Percentiles rank a stretch among this genome's conserved stretches.
Conservation (phyloP, 1,140 invertebrate species). For the Conopomorpha cramerella region DNA sequence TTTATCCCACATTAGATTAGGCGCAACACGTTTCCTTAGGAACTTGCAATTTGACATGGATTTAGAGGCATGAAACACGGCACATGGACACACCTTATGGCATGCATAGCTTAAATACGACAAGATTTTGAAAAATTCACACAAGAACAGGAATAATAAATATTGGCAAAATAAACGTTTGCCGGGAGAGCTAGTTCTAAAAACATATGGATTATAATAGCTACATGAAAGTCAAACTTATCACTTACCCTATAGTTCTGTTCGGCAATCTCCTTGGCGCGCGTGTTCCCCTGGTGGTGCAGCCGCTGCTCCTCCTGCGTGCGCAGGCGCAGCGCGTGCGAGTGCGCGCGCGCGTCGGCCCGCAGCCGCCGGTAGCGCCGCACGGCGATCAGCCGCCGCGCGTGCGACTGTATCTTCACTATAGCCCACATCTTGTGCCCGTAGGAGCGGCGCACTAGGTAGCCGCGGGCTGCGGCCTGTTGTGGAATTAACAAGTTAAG, state of each 20-base stretch:
- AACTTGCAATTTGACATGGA: too few relatives aligned
- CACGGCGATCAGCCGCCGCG: conserved; percentile 86
- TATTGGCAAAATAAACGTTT: too few relatives aligned
- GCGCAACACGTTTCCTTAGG: too few relatives aligned
- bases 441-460: conserved; percentile 84
- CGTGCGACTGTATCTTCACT: conserved; percentile 92
- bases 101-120: too few relatives aligned
- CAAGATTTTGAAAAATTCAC: too few relatives aligned
- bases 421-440: conserved; percentile 90
- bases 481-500: too few relatives aligned
- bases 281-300: conserved; percentile 90
- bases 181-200: too few relatives aligned
- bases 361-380: conserved; percentile 80
- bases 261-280: conserved; percentile 94
- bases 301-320: conserved; percentile 88
- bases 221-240: neutral
- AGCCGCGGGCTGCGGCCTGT: conserved; percentile 88
- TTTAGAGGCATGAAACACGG: too few relatives aligned
- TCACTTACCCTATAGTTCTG: conserved; percentile 80
- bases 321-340: conserved; percentile 83
- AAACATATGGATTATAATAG: too few relatives aligned
- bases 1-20: too few relatives aligned
- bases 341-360: conserved; percentile 78
- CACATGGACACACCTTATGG: too few relatives aligned
- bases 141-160: too few relatives aligned